Percentiles rank a stretch among this genome's conserved stretches.
These are phyloP conservation scores for Falco naumanni DNA, from an alignment of 2,797 vertebrate genomes.

Conservation along the genomic window DNA sequence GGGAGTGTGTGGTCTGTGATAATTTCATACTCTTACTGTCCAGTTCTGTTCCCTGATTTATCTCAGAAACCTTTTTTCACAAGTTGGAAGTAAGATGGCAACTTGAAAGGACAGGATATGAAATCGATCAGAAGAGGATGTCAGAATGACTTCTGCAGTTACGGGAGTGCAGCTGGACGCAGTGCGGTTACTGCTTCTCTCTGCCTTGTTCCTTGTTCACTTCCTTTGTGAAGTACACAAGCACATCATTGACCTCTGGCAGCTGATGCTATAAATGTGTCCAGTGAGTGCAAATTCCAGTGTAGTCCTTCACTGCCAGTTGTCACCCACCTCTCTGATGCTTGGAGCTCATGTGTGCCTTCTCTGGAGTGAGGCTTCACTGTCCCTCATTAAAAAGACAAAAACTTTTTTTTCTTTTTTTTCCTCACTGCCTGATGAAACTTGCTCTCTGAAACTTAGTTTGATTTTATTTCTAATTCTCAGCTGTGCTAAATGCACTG, in stretches of 20 bases:
- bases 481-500: background rate
- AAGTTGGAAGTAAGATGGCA: background rate
- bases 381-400: background rate
- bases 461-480: constrained; percentile 17
- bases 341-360: background rate
- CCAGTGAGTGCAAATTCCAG: background rate
- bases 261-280: background rate
- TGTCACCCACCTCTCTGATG: background rate
- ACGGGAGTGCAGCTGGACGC: background rate
- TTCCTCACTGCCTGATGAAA: background rate
- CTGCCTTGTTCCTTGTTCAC: background rate
- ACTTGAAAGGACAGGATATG: background rate
- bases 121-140: background rate
- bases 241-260: background rate
- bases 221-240: background rate
- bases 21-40: background rate
- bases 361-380: background rate
- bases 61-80: background rate
- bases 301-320: background rate
- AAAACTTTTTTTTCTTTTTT: background rate
- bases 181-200: background rate
- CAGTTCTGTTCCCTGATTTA: background rate
- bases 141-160: background rate
- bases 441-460: background rate
- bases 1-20: background rate